These are phyloP conservation scores for Gobius niger DNA, from an alignment of 2,113 vertebrate genomes.

Conservation along the genomic window DNA sequence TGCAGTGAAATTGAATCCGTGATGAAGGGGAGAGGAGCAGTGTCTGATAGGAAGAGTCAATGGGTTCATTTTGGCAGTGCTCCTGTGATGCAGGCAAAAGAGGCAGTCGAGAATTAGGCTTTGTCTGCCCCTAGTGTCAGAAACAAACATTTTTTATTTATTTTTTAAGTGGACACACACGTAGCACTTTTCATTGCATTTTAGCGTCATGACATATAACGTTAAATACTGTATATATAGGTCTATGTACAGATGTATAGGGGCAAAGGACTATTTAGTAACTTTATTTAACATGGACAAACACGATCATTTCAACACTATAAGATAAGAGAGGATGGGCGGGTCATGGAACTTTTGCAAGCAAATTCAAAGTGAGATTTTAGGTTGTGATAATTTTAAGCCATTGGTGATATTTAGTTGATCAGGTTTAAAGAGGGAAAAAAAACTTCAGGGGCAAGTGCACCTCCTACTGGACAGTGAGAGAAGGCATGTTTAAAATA, in stretches of 20 bases:
- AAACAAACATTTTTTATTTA: not conserved
- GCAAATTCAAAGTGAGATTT: too few species aligned
- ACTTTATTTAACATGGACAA: not conserved
- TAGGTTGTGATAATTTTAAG: too few species aligned
- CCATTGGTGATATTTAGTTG: too few species aligned
- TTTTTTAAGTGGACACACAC: not conserved
- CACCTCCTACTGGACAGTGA: not conserved
- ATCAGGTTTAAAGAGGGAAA: not conserved
- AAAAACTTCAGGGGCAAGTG: not conserved
- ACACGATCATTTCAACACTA: not conserved
- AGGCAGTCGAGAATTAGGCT: slow-evolving; percentile 8
- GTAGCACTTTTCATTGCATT: not conserved
- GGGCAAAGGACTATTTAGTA: not conserved
- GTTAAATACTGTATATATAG: not conserved
- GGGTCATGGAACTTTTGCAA: too few species aligned
- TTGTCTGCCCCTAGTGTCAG: slow-evolving; percentile 10
- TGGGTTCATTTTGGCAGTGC: slow-evolving; percentile 70
- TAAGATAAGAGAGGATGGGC: not conserved
- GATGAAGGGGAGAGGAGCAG: slow-evolving; percentile 13
- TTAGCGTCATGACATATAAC: not conserved
- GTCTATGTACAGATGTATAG: not conserved
- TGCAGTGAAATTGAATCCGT: slow-evolving; percentile 68
- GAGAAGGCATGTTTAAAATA: not conserved
- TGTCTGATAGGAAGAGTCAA: slow-evolving; percentile 51
- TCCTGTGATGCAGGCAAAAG: slow-evolving; percentile 64